Evolutionary conservation across 2,113 vertebrate genomes (phyloP).

Genomic region (Mormoops blainvillei): DNA sequence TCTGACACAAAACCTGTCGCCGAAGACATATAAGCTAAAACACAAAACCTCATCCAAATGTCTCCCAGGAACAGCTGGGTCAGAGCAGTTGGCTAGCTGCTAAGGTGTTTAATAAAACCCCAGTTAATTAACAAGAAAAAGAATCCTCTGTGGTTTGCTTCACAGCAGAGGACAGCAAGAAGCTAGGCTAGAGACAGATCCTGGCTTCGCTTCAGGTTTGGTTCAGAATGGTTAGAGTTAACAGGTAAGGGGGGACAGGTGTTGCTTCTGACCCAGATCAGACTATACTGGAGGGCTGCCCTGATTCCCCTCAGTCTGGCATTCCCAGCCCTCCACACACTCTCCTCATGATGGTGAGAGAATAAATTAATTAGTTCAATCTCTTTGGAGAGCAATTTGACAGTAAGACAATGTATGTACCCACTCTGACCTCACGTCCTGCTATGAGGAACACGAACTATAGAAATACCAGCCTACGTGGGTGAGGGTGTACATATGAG

Average conservation of each 20-base stretch:
- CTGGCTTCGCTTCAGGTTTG: neutral
- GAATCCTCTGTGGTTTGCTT: slow-evolving; percentile 66
- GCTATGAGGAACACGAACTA: neutral
- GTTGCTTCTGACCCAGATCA: neutral
- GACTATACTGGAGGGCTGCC: neutral
- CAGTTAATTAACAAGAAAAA: slow-evolving; percentile 72
- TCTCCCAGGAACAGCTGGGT: slow-evolving; percentile 60
- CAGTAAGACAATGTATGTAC: neutral
- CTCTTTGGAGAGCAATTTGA: neutral
- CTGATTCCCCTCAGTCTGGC: too few relatives aligned
- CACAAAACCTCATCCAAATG: slow-evolving; percentile 31
- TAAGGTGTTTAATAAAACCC: slow-evolving; percentile 73
- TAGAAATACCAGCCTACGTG: neutral
- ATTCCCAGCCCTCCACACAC: neutral
- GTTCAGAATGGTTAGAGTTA: neutral
- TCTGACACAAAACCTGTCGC: neutral
- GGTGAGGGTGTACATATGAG: neutral
- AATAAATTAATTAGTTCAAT: neutral
- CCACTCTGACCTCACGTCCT: neutral
- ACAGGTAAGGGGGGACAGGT: neutral
- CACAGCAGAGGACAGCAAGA: neutral
- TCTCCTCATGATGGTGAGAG: too few relatives aligned
- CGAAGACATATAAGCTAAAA: slow-evolving; percentile 50
- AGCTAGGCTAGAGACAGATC: neutral
- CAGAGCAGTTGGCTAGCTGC: slow-evolving; percentile 62